A percentile compares a stretch with the other conserved stretches of the same genome.
phyloP scores from a whole-genome alignment of 2,113 vertebrate genomes.

The Pedetes capensis region DNA sequence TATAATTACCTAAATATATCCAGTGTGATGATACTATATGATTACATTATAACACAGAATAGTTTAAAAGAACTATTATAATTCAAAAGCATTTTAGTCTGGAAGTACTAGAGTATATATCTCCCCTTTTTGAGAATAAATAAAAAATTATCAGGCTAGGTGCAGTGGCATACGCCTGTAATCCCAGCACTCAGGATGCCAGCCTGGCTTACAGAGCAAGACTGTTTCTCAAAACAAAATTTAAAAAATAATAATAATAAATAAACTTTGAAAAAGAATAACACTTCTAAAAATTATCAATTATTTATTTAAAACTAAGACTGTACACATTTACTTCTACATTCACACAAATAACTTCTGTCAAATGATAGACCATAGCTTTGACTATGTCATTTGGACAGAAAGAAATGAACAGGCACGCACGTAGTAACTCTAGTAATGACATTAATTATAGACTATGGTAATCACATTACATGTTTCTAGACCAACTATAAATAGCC shows the following conservation, averaged over 20 bases:
- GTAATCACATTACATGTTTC: slow-evolving; percentile 65
- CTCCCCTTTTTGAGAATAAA: background rate
- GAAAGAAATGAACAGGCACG: slow-evolving; percentile 37
- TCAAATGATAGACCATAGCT: background rate
- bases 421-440: slow-evolving; percentile 70
- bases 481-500: slow-evolving; percentile 52
- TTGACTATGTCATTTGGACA: background rate
- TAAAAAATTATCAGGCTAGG: background rate
- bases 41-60: background rate
- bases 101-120: background rate
- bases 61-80: background rate
- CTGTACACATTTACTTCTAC: background rate
- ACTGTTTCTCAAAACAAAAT: too few species aligned
- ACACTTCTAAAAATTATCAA: background rate
- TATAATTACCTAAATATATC: background rate
- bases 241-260: too few species aligned
- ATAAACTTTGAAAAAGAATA: background rate
- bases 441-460: slow-evolving; percentile 66
- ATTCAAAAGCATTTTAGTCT: background rate
- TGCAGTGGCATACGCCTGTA: too few species aligned
- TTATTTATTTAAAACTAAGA: background rate
- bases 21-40: background rate
- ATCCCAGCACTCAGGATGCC: too few species aligned
- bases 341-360: background rate
- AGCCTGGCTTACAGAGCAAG: too few species aligned